Conservation (phyloP, 2,888 invertebrate genomes). For the Volucella inflata region DNA sequence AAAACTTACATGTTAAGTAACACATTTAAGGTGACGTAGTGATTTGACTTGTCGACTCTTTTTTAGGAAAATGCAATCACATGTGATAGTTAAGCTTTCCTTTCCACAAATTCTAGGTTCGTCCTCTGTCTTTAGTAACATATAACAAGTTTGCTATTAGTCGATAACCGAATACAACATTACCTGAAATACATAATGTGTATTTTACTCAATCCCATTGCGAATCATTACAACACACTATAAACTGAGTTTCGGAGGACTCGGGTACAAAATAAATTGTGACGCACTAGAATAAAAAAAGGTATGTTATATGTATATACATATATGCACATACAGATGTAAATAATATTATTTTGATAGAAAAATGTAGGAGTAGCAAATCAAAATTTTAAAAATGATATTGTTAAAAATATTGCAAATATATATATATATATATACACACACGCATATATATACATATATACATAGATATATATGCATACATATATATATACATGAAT, state of each 20-base stretch:
- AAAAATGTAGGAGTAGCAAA: slow-evolving; percentile 70
- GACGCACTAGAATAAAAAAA: slow-evolving; percentile 58
- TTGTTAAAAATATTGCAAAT: slow-evolving; percentile 66
- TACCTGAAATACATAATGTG: slow-evolving; percentile 39
- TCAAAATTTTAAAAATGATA: slow-evolving; percentile 68
- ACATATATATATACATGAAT: slow-evolving; percentile 17
- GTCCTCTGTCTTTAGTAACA: slow-evolving; percentile 55
- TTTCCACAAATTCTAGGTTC: slow-evolving; percentile 64
- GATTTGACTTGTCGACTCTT: slow-evolving; percentile 44
- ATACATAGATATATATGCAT: slow-evolving; percentile 9
- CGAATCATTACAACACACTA: slow-evolving; percentile 35
- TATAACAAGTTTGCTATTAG: slow-evolving; percentile 26
- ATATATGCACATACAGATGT: slow-evolving; percentile 51
- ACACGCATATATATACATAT: slow-evolving; percentile 45
- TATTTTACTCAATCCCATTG: slow-evolving; percentile 41
- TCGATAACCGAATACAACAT: slow-evolving; percentile 40
- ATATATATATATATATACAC: slow-evolving; percentile 45
- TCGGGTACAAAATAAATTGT: slow-evolving; percentile 53
- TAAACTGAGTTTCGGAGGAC: slow-evolving; percentile 32
- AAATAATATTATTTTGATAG: slow-evolving; percentile 69
- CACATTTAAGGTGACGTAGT: slow-evolving; percentile 36
- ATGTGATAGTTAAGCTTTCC: slow-evolving; percentile 75
- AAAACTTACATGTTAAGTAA: slow-evolving; percentile 2
- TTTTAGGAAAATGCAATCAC: slow-evolving; percentile 73
- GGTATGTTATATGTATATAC: slow-evolving; percentile 39